phyloP scores from a whole-genome alignment of 2,888 invertebrate species.

The Nomada ruficornis region DNA sequence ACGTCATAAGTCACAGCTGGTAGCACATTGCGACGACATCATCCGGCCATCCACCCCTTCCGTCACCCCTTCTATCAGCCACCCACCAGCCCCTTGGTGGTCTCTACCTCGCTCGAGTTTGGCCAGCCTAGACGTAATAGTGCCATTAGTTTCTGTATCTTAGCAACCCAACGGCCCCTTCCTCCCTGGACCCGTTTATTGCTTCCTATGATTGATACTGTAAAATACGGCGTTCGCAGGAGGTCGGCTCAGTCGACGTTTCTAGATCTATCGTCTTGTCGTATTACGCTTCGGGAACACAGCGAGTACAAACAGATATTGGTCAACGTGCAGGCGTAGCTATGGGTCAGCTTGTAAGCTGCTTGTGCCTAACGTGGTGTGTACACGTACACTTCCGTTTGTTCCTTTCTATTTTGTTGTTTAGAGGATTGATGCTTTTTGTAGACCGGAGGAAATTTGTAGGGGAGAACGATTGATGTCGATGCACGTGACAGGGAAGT shows the following conservation, averaged over 20 bases:
- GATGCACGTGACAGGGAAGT: conserved; percentile 41
- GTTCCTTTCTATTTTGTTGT: conserved; percentile 13
- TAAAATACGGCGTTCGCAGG: conserved; percentile 73
- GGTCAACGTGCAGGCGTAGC: conserved; percentile 47
- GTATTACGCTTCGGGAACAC: conserved; percentile 9
- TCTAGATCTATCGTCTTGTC: conserved; percentile 11
- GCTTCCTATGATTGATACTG: conserved; percentile 80
- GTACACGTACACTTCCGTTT: too few relatives aligned
- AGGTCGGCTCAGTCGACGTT: conserved; percentile 17
- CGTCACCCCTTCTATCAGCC: conserved; percentile 32
- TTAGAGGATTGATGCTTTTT: conserved; percentile 39
- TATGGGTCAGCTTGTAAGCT: not conserved
- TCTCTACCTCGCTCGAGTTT: conserved; percentile 54
- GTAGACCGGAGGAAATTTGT: conserved; percentile 32
- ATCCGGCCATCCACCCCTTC: conserved; percentile 59
- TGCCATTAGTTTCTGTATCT: conserved; percentile 82
- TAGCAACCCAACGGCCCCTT: conserved; percentile 75
- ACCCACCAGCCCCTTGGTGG: conserved; percentile 29
- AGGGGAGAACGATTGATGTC: conserved; percentile 60
- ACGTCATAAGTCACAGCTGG: conserved; percentile 83
- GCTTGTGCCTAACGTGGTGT: not conserved
- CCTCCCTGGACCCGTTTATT: conserved; percentile 75
- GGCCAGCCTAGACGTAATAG: conserved; percentile 78
- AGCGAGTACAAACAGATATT: conserved; percentile 29
- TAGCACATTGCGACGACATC: conserved; percentile 82